Conservation (phyloP, 2,113 vertebrate species). For the Theristicus caerulescens region DNA sequence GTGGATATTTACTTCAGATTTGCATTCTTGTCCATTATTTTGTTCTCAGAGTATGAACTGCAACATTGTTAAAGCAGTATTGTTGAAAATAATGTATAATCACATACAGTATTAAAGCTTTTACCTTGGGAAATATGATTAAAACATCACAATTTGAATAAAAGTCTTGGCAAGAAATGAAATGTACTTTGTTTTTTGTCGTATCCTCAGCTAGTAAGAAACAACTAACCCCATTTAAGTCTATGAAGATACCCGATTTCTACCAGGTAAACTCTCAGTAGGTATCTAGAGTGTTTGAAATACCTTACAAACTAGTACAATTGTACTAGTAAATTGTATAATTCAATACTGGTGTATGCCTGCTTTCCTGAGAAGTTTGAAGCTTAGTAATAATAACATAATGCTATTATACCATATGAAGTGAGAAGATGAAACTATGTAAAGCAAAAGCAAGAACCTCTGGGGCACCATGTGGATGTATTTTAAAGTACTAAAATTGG, state of each 20-base stretch:
- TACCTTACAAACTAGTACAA: neutral
- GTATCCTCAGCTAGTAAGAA: neutral
- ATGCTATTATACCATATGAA: neutral
- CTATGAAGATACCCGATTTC: neutral
- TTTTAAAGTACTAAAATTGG: neutral
- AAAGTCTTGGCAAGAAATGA: neutral
- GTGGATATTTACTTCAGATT: neutral
- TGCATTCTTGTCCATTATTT: neutral
- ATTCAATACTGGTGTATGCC: neutral
- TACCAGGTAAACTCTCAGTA: rapidly evolving
- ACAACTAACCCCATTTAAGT: neutral
- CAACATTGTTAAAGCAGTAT: neutral
- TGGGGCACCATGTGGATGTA: neutral
- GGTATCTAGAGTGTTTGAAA: neutral
- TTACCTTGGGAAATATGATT: neutral
- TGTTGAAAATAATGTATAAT: slow-evolving; percentile 5
- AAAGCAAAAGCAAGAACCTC: neutral
- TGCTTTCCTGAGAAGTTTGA: neutral
- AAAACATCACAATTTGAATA: neutral
- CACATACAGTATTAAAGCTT: neutral
- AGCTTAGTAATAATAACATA: neutral
- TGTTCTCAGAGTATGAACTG: neutral
- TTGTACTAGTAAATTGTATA: neutral
- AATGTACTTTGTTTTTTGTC: neutral
- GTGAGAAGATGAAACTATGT: neutral